phyloP scores from a whole-genome alignment of 2,888 invertebrate species.

The Hesperia comma region DNA sequence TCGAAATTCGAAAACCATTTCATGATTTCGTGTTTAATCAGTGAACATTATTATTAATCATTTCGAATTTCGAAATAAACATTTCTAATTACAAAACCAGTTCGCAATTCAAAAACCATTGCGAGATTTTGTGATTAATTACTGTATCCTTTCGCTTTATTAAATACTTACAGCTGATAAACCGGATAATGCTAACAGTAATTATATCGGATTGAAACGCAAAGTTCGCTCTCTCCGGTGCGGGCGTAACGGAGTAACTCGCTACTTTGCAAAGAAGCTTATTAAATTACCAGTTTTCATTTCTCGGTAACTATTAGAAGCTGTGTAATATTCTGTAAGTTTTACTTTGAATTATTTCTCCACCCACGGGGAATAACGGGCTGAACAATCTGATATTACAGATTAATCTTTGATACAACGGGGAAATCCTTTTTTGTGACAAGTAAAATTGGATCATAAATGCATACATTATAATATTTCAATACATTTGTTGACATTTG shows the following conservation, averaged over 20 bases:
- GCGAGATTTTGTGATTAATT: no score
- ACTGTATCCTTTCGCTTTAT: no score
- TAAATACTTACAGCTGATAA: no score
- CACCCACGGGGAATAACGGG: neutral
- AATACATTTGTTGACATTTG: no score
- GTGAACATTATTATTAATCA: no score
- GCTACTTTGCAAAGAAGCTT: constrained; percentile 8
- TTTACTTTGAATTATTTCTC: constrained; percentile 20
- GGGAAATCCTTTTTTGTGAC: neutral
- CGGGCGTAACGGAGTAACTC: constrained; percentile 7
- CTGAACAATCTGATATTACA: neutral
- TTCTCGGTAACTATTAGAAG: constrained; percentile 16
- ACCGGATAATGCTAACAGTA: neutral
- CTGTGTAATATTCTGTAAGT: constrained; percentile 31
- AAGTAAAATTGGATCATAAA: no score
- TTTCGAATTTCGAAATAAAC: no score
- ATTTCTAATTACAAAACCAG: no score
- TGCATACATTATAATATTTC: no score
- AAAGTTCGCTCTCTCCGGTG: neutral
- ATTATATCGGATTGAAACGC: constrained; percentile 3
- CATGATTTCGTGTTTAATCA: no score
- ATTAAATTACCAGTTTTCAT: constrained; percentile 24
- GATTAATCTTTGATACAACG: neutral
- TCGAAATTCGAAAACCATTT: no score
- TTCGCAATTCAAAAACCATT: no score